These are phyloP conservation scores for Thunnus maccoyii DNA, from an alignment of 2,113 vertebrate genomes.

Conservation along the genomic window DNA sequence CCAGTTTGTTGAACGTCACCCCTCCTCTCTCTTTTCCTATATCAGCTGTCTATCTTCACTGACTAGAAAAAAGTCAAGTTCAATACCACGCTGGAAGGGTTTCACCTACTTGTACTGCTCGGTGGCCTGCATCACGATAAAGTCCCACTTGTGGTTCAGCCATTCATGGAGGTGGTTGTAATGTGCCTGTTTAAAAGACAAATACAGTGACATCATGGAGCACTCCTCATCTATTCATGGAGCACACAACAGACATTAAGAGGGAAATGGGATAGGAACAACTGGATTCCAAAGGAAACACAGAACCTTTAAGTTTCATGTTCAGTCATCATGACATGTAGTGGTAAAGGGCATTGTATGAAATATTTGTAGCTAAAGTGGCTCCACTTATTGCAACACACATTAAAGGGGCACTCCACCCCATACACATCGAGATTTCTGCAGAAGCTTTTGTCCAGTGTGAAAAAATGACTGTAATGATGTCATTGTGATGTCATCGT, in stretches of 20 bases:
- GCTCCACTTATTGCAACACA: too few relatives aligned
- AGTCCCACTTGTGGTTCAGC: conserved; percentile 99
- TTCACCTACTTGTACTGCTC: conserved; percentile 93
- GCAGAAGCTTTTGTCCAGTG: too few relatives aligned
- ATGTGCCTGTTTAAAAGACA: conserved; percentile 87
- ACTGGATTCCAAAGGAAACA: too few relatives aligned
- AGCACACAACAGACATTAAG: neutral
- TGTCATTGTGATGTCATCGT: too few relatives aligned
- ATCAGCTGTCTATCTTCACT: neutral
- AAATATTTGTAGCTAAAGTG: too few relatives aligned
- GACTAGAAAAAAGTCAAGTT: neutral
- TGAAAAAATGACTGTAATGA: too few relatives aligned
- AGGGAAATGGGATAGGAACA: neutral
- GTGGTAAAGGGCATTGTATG: too few relatives aligned
- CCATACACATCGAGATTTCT: neutral
- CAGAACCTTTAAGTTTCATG: too few relatives aligned
- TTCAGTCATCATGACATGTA: too few relatives aligned
- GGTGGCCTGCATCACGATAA: conserved; percentile 95
- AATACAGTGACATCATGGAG: neutral
- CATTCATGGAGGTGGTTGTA: conserved; percentile 93
- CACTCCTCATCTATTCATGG: neutral
- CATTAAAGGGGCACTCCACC: neutral
- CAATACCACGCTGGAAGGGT: too few relatives aligned
- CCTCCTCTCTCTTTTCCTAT: too few relatives aligned
- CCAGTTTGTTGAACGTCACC: too few relatives aligned